Base-by-base conservation (phyloP, 2,888 invertebrate genomes). In the Xylocampa areola region DNA sequence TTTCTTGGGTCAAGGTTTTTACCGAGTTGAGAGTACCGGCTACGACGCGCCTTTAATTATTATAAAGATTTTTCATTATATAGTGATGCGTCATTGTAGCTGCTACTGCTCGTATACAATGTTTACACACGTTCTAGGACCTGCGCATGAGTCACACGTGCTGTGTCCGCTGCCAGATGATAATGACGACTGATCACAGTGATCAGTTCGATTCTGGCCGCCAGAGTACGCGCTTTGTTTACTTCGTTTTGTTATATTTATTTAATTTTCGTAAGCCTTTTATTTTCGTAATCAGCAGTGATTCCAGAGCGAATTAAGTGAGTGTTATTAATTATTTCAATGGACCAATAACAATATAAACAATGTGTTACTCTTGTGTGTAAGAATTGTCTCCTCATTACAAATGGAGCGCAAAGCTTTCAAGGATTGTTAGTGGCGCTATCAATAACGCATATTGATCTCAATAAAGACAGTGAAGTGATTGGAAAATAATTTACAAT, bases 41-140 rank as follows among this genome's bases (percentile, higher is more conserved):
- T 77, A 67, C 64, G 84, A 80, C 89, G 77, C 89, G 81, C 85
- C 89, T 86, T 82, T 86, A n/a, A n/a, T n/a, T n/a, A 81, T 79
- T 77, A 80, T 82, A 76, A 80, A 76, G 74, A 80, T 83, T 83
- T 80, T 85, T 86, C 76, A 80, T 81, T 79, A 80, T 64, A 70
- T 73, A 11, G 65, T 76, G 80, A 87, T 91, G 91, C 85, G 91
- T 92, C 91, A 90, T 77, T 80, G 68, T 68, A 73, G 74, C 77
- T 68, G 75, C 84, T 80, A 80, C 85, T 82, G 80, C 75, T 81
- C 78, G 82, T 64, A 59, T 75, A 84, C 84, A 85, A 79, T 90
- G 87, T 90, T 91, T 89, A 88, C 88, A 85, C 79, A 84, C 82
- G 80, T 81, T 84, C 81, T 88, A 83, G 84, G 87, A 86, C 82